A percentile compares a stretch with the other conserved stretches of the same genome.
Conservation (phyloP, 2,797 vertebrate genomes). For the Thamnophis elegans region DNA sequence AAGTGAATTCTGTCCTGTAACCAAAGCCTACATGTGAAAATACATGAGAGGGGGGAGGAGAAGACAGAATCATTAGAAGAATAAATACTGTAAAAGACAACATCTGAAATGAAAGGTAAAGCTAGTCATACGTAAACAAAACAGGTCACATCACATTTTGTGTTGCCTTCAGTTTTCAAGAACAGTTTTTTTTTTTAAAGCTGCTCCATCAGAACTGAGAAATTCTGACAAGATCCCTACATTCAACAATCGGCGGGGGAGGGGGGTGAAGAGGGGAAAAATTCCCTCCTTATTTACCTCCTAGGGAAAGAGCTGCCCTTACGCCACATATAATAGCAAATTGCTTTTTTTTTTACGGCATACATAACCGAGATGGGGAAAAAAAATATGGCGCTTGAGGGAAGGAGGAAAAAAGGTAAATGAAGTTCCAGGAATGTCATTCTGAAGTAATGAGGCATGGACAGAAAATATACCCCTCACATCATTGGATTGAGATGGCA, state of each 20-base stretch:
- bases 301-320: constrained; percentile 86
- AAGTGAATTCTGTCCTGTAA: constrained; percentile 60
- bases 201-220: constrained; percentile 56
- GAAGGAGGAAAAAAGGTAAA: constrained; percentile 95
- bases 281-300: constrained; percentile 84
- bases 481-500: constrained; percentile 99
- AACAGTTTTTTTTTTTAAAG: constrained; percentile 4
- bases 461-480: constrained; percentile 99
- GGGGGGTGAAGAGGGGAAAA: constrained; percentile 55
- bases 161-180: constrained; percentile 34
- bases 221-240: constrained; percentile 78
- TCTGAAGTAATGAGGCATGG: constrained; percentile 99
- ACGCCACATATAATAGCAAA: constrained; percentile 83
- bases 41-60: constrained; percentile 42
- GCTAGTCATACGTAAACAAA: not conserved
- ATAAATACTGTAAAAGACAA: not conserved
- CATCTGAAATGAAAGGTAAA: constrained; percentile 21
- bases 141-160: constrained; percentile 23
- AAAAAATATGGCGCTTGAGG: constrained; percentile 91
- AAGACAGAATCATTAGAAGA: constrained; percentile 31
- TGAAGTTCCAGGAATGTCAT: constrained; percentile 99
- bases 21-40: constrained; percentile 47
- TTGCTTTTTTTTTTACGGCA: constrained; percentile 89
- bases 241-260: constrained; percentile 63
- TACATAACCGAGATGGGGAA: constrained; percentile 77